Conservation (phyloP, 2,113 vertebrate species). For the Papio anubis region DNA sequence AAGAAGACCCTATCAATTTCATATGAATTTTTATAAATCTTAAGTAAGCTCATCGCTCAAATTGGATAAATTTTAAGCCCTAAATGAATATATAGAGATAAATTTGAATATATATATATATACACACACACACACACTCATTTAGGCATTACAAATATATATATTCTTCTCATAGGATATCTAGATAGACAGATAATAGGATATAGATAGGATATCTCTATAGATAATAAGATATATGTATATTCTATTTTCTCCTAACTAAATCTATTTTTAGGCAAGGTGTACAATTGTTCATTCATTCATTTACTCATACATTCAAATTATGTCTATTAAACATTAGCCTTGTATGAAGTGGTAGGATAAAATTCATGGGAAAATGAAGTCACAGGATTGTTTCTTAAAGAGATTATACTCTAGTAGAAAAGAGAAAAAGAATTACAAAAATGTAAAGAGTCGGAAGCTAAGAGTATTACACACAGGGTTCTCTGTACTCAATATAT, state of each 20-base stretch:
- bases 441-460: background rate
- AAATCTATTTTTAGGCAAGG: background rate
- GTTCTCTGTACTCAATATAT: background rate
- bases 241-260: background rate
- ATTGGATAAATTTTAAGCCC: background rate
- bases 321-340: background rate
- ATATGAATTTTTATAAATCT: background rate
- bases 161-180: too few species aligned
- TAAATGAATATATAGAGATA: too few species aligned
- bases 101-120: too few species aligned
- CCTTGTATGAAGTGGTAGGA: background rate
- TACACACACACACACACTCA: too few species aligned
- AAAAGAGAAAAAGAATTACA: background rate
- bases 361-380: background rate
- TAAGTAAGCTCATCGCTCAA: background rate
- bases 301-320: background rate
- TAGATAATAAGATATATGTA: too few species aligned
- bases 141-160: too few species aligned
- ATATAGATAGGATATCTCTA: too few species aligned
- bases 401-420: background rate
- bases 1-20: background rate
- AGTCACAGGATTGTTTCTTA: background rate
- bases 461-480: background rate
- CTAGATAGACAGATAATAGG: too few species aligned
- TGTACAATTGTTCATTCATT: background rate